phyloP scores from a whole-genome alignment of 2,113 vertebrate species.

The Mellivora capensis region DNA sequence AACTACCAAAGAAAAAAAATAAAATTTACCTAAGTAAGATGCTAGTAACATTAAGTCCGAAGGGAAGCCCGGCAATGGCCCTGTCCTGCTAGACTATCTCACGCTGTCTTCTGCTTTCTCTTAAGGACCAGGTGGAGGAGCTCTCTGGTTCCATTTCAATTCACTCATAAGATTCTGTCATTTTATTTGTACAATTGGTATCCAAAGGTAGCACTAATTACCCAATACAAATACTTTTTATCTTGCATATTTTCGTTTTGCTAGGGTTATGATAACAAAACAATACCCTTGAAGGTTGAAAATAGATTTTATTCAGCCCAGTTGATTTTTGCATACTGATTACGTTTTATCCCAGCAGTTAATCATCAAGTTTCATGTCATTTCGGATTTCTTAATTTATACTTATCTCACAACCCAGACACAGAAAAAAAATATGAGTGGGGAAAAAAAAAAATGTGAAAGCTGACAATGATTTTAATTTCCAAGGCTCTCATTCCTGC shows the following conservation, averaged over 20 bases:
- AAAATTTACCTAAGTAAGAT: background rate
- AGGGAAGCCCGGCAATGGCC: accelerated
- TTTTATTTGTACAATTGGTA: background rate
- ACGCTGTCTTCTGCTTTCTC: background rate
- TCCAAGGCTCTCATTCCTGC: background rate
- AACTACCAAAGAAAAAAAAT: background rate
- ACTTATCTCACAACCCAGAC: conserved; percentile 50
- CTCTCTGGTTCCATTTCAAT: background rate
- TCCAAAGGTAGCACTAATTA: conserved; percentile 49
- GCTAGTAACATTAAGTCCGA: background rate
- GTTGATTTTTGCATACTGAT: conserved; percentile 63
- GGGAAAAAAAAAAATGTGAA: background rate
- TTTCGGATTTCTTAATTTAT: conserved; percentile 60
- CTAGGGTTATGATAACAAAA: conserved; percentile 33
- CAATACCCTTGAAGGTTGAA: conserved; percentile 51
- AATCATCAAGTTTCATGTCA: conserved; percentile 58
- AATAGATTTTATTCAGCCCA: conserved; percentile 35
- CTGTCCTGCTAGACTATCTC: background rate
- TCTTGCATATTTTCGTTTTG: conserved; percentile 31
- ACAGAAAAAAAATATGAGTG: conserved; percentile 6
- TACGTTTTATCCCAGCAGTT: conserved; percentile 43
- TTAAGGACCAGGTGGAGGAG: background rate
- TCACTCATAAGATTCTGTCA: background rate
- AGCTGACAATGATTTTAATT: conserved; percentile 43
- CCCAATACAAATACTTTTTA: background rate